Base-by-base conservation (phyloP, 1,140 invertebrate genomes). In the Drosophila sp. region DNA sequence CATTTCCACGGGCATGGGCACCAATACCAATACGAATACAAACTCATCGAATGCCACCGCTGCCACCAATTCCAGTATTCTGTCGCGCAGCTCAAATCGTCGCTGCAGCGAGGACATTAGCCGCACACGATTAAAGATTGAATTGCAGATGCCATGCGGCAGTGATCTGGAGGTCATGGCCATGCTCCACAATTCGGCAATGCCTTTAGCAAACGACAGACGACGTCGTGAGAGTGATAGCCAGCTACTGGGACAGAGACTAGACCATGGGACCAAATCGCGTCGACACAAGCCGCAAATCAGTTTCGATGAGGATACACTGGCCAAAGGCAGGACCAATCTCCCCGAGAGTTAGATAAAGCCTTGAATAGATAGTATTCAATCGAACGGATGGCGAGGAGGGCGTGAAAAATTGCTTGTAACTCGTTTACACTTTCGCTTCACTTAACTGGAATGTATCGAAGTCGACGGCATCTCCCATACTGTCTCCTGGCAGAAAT, bases 381-480 rank as follows among this genome's bases (percentile, higher is more conserved):
- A 25, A 25, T 11, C 25, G 30, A 17, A 40, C 17, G 1, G 1
- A 25, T 11, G 33, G 33, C n/a, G 38, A 23, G 38, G 27, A 27
- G n/a, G 33, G 57, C 65, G 67, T 69, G 75, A 85, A 81, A 79
- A 86, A 86, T 86, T 66, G 82, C 29, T 60, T 63, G 67, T 76
- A 90, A 90, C 87, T 80, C 87, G 87, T 90, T 90, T 70, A 73
- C 82, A 79, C 80, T 72, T 83, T 74, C 83, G 82, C 87, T 87
- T 90, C 79, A 87, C 61, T 90, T 80, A 57, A 60, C 72, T 60
- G 73, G 76, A 79, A 89, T 75, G 74, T 65, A 62, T 11, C 54
- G 58, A 67, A 23, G 30, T 10, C 44, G 25, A 55, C 32, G 25
- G 63, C 64, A 73, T 10, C 35, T 38, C 33, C 33, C 10, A 8